Evolutionary conservation across 2,113 vertebrate species (phyloP).

Genomic region (Salvelinus namaycush): DNA sequence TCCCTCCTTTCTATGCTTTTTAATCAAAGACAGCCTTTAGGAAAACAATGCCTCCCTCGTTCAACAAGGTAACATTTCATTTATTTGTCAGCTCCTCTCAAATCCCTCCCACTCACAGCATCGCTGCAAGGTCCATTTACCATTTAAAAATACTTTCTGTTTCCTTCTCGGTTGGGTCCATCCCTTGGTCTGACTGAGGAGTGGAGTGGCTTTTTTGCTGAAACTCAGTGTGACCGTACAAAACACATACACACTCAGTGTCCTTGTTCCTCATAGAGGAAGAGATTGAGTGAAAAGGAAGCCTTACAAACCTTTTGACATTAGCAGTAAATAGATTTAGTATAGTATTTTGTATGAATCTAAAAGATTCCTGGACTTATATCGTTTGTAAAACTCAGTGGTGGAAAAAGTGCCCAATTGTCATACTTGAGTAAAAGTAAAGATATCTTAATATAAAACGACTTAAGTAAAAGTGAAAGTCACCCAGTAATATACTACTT

Average conservation of each 20-base stretch:
- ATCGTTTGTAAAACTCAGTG: no score
- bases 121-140: slow-evolving; percentile 23
- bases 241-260: background rate
- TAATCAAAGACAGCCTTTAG: slow-evolving; percentile 54
- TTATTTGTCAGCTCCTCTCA: slow-evolving; percentile 39
- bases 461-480: no score
- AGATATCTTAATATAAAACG: no score
- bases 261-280: slow-evolving; percentile 47
- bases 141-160: slow-evolving; percentile 10
- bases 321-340: no score
- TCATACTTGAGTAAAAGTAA: no score
- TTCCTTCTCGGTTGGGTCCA: slow-evolving; percentile 46
- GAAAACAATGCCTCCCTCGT: slow-evolving; percentile 43
- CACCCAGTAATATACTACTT: no score
- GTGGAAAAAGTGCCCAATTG: no score
- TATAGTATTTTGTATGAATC: background rate
- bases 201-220: background rate
- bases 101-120: background rate
- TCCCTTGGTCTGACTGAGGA: slow-evolving; percentile 38
- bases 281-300: slow-evolving; percentile 7
- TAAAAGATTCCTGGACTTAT: background rate
- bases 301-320: background rate
- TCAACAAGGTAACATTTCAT: slow-evolving; percentile 41
- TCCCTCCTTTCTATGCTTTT: slow-evolving; percentile 45
- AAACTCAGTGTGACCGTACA: background rate